phyloP scores from a whole-genome alignment of 2,797 vertebrate species.

The Psittacula echo region DNA sequence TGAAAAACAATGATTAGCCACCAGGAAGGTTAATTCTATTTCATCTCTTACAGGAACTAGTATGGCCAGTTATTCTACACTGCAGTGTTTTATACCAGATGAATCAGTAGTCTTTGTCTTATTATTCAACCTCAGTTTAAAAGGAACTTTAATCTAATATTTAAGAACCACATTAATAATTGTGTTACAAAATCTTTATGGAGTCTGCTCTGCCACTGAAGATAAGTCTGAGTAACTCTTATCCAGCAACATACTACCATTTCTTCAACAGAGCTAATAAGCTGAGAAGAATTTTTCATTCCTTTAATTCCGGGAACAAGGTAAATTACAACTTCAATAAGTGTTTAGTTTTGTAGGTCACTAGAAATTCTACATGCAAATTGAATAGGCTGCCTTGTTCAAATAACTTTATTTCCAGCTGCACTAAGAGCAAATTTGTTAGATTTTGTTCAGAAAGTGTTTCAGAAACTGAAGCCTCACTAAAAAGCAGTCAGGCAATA shows the following conservation, averaged over 20 bases:
- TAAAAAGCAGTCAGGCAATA: background rate
- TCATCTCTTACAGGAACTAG: background rate
- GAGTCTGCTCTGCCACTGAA: background rate
- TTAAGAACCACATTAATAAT: background rate
- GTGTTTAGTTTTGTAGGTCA: background rate
- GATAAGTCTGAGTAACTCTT: background rate
- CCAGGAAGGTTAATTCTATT: background rate
- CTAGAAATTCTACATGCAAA: background rate
- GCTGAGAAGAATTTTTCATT: background rate
- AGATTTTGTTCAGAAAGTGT: background rate
- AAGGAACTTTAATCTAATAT: background rate
- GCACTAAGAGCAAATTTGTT: background rate
- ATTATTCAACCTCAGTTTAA: background rate
- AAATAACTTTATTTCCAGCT: background rate
- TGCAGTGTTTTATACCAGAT: background rate
- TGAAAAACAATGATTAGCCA: background rate
- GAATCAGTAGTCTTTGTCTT: background rate
- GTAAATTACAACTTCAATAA: background rate
- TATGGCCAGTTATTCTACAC: background rate
- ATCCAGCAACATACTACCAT: background rate
- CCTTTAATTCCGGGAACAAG: background rate
- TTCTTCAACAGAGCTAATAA: background rate
- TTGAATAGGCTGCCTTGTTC: background rate
- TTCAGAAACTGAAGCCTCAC: background rate
- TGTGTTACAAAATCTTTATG: background rate